Base-by-base conservation (phyloP, 2,797 vertebrate genomes). In the Poecilia velifera region DNA sequence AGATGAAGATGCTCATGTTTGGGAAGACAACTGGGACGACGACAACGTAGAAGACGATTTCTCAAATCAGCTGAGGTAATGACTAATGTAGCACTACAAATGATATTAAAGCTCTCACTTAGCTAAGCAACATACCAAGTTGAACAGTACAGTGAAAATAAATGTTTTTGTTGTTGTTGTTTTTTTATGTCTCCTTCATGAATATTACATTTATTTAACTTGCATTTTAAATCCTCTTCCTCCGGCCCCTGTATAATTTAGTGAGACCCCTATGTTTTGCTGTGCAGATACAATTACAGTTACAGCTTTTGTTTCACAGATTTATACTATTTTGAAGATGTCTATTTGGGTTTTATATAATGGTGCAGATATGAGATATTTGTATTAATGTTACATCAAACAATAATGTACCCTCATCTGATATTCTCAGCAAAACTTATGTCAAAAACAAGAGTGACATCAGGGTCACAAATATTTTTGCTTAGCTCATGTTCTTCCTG, bases 1-100 rank as follows among this genome's bases (percentile, higher is more conserved):
- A 92, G 98, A 99, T 85, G 98, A 99, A 90, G 98, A 99, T 87
- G 97, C 98, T 12, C 98, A 99, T 45, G 98, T 99, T 68, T 99
- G 98, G 98, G 98, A 99, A 86, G 98, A 99, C 93, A 99, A 99
- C 83, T 99, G 98, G 98, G 98, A 99, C 77, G 98, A 99, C 87
- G 98, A 99, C 94, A 99, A 99, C 1, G 98, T 99, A 53, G 98
- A 99, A 82, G 98, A 99, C 86, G 98, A 99, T 91, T 99, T 99
- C 91, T 99, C 98, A 74, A 99, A 99, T 93, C 98, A 99, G 81
- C 91, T 99, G 91, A 97, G 98, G 98, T 99, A 94, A 70, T 6
- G 28, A 31, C 55, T 68, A 47, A 14, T 47, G 4, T 25, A 25
- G 10, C 36, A 43, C 39, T 39, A 43, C 1, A 25, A 43, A 43